These are phyloP conservation scores for Pelosia muscerda DNA, from an alignment of 2,888 invertebrate genomes.

Conservation along the genomic window DNA sequence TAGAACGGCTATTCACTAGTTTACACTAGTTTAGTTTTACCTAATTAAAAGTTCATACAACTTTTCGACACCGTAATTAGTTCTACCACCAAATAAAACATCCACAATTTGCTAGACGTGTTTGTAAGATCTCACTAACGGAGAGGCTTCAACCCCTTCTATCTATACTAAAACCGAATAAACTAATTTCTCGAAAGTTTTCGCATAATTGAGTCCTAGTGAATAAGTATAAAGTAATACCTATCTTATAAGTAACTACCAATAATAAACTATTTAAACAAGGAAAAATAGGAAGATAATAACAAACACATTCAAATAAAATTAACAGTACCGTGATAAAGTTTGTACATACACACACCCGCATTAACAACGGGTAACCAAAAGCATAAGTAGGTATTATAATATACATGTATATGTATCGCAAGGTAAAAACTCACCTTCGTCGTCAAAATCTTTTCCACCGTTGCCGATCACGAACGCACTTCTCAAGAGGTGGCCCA, in stretches of 20 bases:
- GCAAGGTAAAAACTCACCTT: constrained; percentile 57
- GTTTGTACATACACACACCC: neutral
- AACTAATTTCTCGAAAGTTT: no score
- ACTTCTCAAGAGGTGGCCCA: constrained; percentile 80
- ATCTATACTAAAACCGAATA: no score
- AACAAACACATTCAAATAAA: neutral
- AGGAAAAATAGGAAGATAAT: neutral
- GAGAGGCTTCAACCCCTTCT: no score
- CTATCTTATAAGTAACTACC: neutral
- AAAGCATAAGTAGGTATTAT: constrained; percentile 6
- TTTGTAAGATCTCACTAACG: no score
- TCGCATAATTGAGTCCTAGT: no score
- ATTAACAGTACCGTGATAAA: constrained; percentile 10
- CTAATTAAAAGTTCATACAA: no score
- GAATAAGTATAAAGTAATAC: no score
- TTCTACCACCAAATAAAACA: no score
- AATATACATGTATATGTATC: neutral
- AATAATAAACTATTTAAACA: constrained; percentile 1
- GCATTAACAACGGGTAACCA: neutral
- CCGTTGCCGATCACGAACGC: constrained; percentile 74
- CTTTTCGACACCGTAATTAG: no score
- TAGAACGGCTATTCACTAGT: no score
- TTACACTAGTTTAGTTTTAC: no score
- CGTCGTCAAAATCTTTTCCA: constrained; percentile 72
- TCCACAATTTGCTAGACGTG: no score